Evolutionary conservation across 2,888 invertebrate species (phyloP), one percentile per base, ranked within the genome.

Genomic region (Campoplex nolae): DNA sequence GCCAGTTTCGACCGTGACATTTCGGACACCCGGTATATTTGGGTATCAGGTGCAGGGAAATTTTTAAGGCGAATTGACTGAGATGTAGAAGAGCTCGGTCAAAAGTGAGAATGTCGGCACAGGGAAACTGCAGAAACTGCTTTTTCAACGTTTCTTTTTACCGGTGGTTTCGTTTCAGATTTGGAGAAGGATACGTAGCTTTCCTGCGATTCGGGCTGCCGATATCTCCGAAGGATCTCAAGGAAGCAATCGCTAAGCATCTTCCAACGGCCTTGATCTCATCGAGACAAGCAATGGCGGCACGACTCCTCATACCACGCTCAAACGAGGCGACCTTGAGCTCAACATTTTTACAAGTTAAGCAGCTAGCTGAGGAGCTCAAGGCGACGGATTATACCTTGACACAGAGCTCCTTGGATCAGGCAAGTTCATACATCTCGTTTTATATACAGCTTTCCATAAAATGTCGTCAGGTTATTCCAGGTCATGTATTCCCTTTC

Each of bases 381-480:
- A 95, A 95, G 88, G 94, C 96, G 7, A 95, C 95, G 16, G 96
- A 96, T 93, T 96, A 95, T 93, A 95, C 96, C n/a, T 88, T 96
- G 90, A 95, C 95, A 91, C 96, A 96, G 90, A 96, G 95, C 93
- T 95, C 96, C 16, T 94, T 96, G 62, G 96, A 96, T 89, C 96
- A 96, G 95, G 96, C 96, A 78, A 89, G 90, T 88, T 70, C 8
- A 6, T 1, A 67, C 1, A n/a, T 38, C 0, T n/a, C 16, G 62
- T 62, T 2, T 62, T 16, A 62, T 32, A 32, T 3, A 13, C 13
- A 23, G 23, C 0, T 32, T 13, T 13, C 32, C 7, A 28, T 16
- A 16, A 7, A 62, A 32, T 32, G 32, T 3, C 13, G 11, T 28
- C 11, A 58, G 3, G 58, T 58, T 28, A 23, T 28, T 28, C 28